Evolutionary conservation across 2,797 vertebrate species (phyloP).

Genomic region (Platyrinchus mystaceus): DNA sequence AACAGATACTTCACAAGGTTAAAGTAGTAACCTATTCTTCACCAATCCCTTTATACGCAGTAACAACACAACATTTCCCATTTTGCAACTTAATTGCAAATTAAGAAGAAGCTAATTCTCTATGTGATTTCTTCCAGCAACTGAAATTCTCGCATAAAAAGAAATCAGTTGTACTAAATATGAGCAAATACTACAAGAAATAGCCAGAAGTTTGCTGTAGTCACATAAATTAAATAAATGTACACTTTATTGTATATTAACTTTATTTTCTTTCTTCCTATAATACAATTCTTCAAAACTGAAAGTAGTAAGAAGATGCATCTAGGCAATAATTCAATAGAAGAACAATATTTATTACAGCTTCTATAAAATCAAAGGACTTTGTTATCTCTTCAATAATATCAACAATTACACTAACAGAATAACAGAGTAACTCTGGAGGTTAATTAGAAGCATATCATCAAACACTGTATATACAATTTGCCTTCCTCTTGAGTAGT

Average conservation of each 20-base stretch:
- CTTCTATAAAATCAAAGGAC: conserved; percentile 47
- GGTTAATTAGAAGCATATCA: conserved; percentile 42
- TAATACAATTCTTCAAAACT: not conserved
- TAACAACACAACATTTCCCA: not conserved
- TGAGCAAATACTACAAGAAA: not conserved
- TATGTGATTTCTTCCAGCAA: not conserved
- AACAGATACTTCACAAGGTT: not conserved
- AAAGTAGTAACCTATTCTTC: not conserved
- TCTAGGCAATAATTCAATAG: conserved; percentile 10
- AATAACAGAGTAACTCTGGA: conserved; percentile 4
- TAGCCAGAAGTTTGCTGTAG: not conserved
- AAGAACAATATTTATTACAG: conserved; percentile 2
- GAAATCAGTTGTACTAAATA: not conserved
- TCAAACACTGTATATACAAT: not conserved
- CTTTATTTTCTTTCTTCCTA: not conserved
- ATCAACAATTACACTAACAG: conserved; percentile 32
- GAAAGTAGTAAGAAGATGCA: not conserved
- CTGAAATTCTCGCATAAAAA: not conserved
- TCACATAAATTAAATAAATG: not conserved
- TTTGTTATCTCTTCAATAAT: conserved; percentile 31
- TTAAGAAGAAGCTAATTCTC: not conserved
- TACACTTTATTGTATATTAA: not conserved
- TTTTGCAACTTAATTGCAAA: not conserved
- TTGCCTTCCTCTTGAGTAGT: not conserved
- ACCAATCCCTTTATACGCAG: not conserved